Evolutionary conservation across 2,113 vertebrate genomes (phyloP), one percentile per base, ranked within the genome.

Genomic region (Hucho hucho): DNA sequence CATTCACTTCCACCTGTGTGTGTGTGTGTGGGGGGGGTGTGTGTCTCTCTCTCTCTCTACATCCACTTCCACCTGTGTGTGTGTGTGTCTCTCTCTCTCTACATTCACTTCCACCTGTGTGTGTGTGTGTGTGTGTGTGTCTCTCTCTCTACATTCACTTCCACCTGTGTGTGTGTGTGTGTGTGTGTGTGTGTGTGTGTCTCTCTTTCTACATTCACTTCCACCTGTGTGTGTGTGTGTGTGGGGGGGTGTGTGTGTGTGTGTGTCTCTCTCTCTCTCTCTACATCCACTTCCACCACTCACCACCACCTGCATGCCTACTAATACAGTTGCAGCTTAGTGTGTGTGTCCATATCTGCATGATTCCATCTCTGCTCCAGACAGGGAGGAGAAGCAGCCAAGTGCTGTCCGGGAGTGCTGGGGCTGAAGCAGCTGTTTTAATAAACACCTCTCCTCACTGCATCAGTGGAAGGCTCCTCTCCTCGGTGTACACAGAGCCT

Each of bases 361-460:
- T 63, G 74, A 78, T 75, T 47, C 70, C 83, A 72, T 83, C 47
- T 53, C 64, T 80, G 76, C 20, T 56, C 74, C 68, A 59, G 75
- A 67, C 37, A 43, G 37, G 37, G 9, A 43, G 37, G 13, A 16
- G 16, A 13, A 18, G 12, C 47, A 49, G 47, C 12, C 3, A 0
- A 49, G 47, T 49, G 47, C 14, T 16, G 12, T 53, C 49, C 18
- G 49, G 49, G 49, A 76, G 66, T 72, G 73, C 53, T 64, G 29
- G 11, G 32, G 71, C 79, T 82, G 79, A 87, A 85, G 80, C 69
- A 74, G 46, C 71, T 64, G 46, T 64, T 11, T 82, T 75, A 83
- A 87, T 85, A 79, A 85, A 87, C 78, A 81, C 78, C 72, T 86
- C 79, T 83, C 70, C 72, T 43, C 37, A 43, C 37, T 43, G 37